Evolutionary conservation across 64 coral and sea anemone genomes (phyloP).

Genomic region (Montipora efflorescens): DNA sequence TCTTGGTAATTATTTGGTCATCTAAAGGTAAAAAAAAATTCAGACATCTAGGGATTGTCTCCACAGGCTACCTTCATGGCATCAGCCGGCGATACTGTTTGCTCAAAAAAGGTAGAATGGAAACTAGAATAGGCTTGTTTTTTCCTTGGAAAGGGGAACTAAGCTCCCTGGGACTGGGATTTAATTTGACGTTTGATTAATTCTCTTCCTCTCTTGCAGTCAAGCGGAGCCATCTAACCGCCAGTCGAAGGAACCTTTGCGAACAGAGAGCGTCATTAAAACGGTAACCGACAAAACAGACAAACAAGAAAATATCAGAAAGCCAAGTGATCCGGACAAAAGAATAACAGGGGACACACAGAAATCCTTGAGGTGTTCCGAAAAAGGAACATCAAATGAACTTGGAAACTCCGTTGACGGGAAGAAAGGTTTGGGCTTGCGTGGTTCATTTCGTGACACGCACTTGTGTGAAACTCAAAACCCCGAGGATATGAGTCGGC

Average conservation of each 20-base stretch:
- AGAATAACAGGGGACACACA: conserved; percentile 8
- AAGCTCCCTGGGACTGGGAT: too few species aligned
- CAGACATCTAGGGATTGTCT: too few species aligned
- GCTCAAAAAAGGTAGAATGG: too few species aligned
- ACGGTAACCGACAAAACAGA: conserved; percentile 67
- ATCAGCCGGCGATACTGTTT: too few species aligned
- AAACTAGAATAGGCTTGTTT: too few species aligned
- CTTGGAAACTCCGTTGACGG: conserved; percentile 24
- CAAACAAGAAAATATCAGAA: conserved; percentile 14
- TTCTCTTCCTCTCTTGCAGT: background rate
- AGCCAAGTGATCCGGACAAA: conserved; percentile 30
- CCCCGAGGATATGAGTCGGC: background rate
- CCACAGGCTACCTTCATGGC: too few species aligned
- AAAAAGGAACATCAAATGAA: conserved; percentile 13
- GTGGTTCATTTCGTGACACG: conserved; percentile 3
- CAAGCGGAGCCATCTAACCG: background rate
- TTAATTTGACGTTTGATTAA: background rate
- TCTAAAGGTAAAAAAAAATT: too few species aligned
- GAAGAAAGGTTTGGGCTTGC: background rate
- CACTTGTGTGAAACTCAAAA: conserved; percentile 8
- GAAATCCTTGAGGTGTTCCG: background rate
- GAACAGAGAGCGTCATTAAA: conserved; percentile 83
- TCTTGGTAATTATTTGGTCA: too few species aligned
- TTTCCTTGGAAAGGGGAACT: too few species aligned
- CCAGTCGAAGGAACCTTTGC: conserved; percentile 43